Evolutionary conservation across 2,888 invertebrate species (phyloP), one percentile per base, ranked within the genome.

Genomic region (Ochropacha duplaris): DNA sequence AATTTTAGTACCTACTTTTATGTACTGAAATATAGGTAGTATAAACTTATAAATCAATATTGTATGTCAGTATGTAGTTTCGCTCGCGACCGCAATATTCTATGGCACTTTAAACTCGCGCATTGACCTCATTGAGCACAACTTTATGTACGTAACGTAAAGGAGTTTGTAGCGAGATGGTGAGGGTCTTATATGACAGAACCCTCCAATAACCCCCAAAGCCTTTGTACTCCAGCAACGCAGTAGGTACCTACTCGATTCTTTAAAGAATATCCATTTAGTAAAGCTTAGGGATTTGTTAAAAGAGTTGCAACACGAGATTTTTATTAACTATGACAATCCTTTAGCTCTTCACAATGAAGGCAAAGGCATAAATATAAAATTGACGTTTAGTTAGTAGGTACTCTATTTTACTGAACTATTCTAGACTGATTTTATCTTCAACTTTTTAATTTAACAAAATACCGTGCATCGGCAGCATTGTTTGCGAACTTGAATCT

Each of bases 31-130:
- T 31, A 31, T 12, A 31, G 24, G 5, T 28, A 28, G 8, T 2
- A 12, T 31, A 31, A 12, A 12, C 3, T 12, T 31, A 12, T 31
- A 31, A 12, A 31, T 31, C 12, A 31, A 52, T 52, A 52, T 31
- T 31, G n/a, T 31, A 16, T 22, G 34, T 22, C 12, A 12, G 28
- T 52, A 34, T 22, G 31, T 51, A 2, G 52, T 52, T 52, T 34
- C 52, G 22, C 52, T 52, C 34, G 52, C 52, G 52, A 11, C 52
- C 52, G 52, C 52, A 52, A 52, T 52, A 52, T 52, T 52, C 52
- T 31, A 52, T 52, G 22, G 34, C 52, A 52, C 52, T 52, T 52
- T 31, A 26, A 51, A 52, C 34, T 52, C 52, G 16, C 31, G 52
- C 52, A 52, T 31, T 22, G 52, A 31, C 51, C 28, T 34, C 52